Conservation (phyloP, 2,113 vertebrate genomes). For the Saccopteryx bilineata region DNA sequence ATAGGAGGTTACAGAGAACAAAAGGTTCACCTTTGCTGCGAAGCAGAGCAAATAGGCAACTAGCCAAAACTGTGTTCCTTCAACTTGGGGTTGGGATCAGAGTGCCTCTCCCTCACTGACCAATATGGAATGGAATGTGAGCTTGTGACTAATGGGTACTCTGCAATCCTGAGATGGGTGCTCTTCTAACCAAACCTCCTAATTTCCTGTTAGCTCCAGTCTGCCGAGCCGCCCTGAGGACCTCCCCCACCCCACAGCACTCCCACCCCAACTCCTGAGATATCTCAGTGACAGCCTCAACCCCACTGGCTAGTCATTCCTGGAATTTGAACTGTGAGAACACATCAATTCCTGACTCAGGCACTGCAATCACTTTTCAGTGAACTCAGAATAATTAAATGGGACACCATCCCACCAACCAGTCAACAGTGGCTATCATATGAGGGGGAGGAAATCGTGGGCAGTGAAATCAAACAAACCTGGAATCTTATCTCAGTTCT, state of each 20-base stretch:
- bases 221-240: not conserved
- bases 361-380: conserved; percentile 31
- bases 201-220: not conserved
- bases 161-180: not conserved
- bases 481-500: not conserved
- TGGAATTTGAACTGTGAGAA: conserved; percentile 38
- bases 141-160: conserved; percentile 37
- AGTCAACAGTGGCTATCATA: not conserved
- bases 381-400: not conserved
- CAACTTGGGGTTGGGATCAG: not conserved
- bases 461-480: conserved; percentile 12
- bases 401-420: not conserved
- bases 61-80: not conserved
- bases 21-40: not conserved
- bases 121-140: conserved; percentile 71
- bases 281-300: not conserved
- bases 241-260: rapidly evolving
- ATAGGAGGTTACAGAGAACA: not conserved
- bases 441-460: not conserved
- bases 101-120: conserved; percentile 34
- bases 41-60: conserved; percentile 11
- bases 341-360: not conserved
- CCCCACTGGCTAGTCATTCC: not conserved
- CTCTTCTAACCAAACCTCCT: not conserved
- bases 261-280: not conserved